Percentiles rank a stretch among this genome's conserved stretches.
These are phyloP conservation scores for Dendrocincla fuliginosa DNA, from an alignment of 2,797 vertebrate species.

Conservation along the genomic window DNA sequence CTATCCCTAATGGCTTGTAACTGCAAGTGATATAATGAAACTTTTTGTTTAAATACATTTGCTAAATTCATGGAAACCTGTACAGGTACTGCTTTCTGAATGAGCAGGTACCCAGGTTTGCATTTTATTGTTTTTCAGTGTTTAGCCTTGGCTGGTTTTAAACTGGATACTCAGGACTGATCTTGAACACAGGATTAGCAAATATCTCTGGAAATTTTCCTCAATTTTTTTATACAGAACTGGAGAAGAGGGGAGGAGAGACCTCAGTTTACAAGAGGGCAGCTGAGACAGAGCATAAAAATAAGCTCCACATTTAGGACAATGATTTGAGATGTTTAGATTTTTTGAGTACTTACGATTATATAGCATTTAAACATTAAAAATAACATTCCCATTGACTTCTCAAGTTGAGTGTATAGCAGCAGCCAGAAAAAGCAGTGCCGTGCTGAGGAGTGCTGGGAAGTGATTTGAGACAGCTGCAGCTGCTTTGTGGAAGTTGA, in stretches of 20 bases:
- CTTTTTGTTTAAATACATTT: background rate
- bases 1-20: background rate
- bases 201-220: background rate
- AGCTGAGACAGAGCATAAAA: background rate
- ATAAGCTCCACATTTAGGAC: background rate
- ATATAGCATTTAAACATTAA: background rate
- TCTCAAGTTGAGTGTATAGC: background rate
- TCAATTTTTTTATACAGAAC: background rate
- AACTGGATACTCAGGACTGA: background rate
- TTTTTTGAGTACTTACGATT: background rate
- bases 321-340: background rate
- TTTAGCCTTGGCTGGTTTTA: background rate
- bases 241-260: background rate
- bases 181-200: background rate
- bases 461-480: background rate
- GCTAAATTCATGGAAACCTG: background rate
- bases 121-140: background rate
- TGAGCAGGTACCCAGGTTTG: background rate
- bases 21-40: background rate
- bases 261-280: background rate
- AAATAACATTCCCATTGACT: background rate
- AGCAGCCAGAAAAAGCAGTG: background rate
- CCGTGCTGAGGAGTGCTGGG: background rate
- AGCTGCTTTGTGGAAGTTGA: background rate
- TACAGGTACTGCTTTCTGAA: background rate